Evolutionary conservation across 2,113 vertebrate genomes (phyloP), one percentile per base, ranked within the genome.

Genomic region (Mesembrinibis cayennensis): DNA sequence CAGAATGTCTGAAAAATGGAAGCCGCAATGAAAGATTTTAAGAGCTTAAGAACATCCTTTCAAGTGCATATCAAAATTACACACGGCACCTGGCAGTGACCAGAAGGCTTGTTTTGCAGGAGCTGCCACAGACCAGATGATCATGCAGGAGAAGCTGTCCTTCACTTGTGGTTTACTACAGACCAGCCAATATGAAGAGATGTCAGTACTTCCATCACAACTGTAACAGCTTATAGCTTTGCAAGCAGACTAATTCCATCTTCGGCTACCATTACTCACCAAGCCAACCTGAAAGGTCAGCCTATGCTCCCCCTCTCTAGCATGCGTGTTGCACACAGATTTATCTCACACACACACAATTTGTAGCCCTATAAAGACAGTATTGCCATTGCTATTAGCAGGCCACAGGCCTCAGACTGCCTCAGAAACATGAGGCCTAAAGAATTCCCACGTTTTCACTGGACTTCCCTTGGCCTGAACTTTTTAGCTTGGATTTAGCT

Each of bases 291-390:
- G 52, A 77, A 91, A 96, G 79, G 42, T 74, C 85, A 90, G 45
- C 20, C 59, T 16, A 9, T 5, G 50, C 34, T 70, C 22, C 17
- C 27, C 3, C 26, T 17, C 44, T 25, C 22, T 3, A 80, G 52
- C 29, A 9, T 0, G 4, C 9, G 6, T 1, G 2, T 0, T 23
- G 36, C 55, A 58, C 58, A 8, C 36, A 70, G 19, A 59, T 7
- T 32, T 23, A 2, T 26, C 32, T 6, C 26, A 5, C 36, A 15
- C 1, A 3, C 26, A 61, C 45, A 23, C 1, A 0, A 21, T 29
- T 9, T 38, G 34, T 9, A 61, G 56, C 50, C 50, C 56, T 22
- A 14, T 11, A 40, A 38, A 61, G 26, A 10, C 17, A 30, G 29
- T 4, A 47, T 1, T 26, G 47, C 55, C 55, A 11, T 0, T 4